Evolutionary conservation across 1,140 invertebrate genomes (phyloP), one percentile per base, ranked within the genome.

Genomic region (Sitodiplosis mosellana): DNA sequence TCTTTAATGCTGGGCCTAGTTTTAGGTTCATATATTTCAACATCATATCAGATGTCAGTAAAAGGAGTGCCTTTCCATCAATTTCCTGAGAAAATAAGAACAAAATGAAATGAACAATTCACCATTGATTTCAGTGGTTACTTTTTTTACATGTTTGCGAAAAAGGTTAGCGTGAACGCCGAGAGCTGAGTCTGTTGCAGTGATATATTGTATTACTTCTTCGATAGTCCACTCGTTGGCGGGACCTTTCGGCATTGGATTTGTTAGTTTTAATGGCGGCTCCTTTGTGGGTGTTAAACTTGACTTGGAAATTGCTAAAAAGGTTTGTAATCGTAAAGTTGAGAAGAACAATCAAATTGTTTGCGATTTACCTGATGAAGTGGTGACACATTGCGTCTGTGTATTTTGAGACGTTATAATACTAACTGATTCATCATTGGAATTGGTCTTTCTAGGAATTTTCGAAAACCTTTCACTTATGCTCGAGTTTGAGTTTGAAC

Each of bases 11-110:
- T 50, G 92, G 92, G 11, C 93, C 93, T n/a, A 98, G 70, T 66
- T 96, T 96, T 14, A 98, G 68, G 33, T 87, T 87, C 90, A 97
- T 94, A 62, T 96, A 96, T 58, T 93, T 94, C 89, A 98, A 95
- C 87, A 94, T 92, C 87, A 95, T 95, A 55, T 96, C 92, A 19
- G 88, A 92, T 63, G 88, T 96, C 27, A 98, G 70, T 48, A 98
- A 71, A 36, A 96, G 66, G 51, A 98, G 73, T 10, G 92, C 93
- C 69, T 94, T 94, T 0, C 92, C 92, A 69, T 96, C 92, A 54
- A 95, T 95, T 78, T 95, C 84, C 84, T 88, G 49, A 41, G 14
- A 14, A 48, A 47, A n/a, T 33, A 45, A 22, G 1, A 47, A 17
- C 2, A 36, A 38, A 15, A 5, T 15, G 21, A 46, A 33, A 44